phyloP scores from a whole-genome alignment of 2,888 invertebrate genomes.

The Phrixothrix hirtus region DNA sequence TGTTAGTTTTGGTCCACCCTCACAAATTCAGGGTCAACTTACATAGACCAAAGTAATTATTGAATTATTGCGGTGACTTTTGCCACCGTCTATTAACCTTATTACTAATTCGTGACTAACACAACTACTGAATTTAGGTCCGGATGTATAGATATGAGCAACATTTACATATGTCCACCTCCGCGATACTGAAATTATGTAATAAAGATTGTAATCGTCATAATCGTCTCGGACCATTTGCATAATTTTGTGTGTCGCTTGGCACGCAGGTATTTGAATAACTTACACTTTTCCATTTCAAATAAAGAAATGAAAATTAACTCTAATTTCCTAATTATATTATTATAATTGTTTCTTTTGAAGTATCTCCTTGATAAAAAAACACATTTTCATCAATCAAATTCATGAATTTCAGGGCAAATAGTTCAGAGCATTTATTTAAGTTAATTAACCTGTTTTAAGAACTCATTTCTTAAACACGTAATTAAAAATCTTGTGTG shows the following conservation, averaged over 20 bases:
- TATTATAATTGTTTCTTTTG: background rate
- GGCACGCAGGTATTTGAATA: conserved; percentile 20
- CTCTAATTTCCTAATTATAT: background rate
- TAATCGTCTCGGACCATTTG: conserved; percentile 26
- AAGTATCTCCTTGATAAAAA: background rate
- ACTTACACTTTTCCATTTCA: background rate
- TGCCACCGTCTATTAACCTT: background rate
- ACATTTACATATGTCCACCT: conserved; percentile 30
- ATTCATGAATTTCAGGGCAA: too few relatives aligned
- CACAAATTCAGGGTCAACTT: conserved; percentile 5
- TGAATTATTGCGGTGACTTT: background rate
- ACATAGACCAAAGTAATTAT: background rate
- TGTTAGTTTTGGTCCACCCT: conserved; percentile 31
- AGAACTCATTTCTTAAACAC: too few relatives aligned
- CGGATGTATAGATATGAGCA: conserved; percentile 26
- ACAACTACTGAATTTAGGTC: conserved; percentile 19
- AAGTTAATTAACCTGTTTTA: too few relatives aligned
- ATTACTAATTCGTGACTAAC: conserved; percentile 18
- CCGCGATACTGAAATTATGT: conserved; percentile 30
- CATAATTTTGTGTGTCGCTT: conserved; percentile 22
- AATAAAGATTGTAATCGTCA: conserved; percentile 34
- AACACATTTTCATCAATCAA: too few relatives aligned
- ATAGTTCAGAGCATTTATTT: too few relatives aligned
- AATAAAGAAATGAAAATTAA: background rate
- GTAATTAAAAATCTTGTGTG: too few relatives aligned